Evolutionary conservation across 2,797 vertebrate species (phyloP), one percentile per base, ranked within the genome.

Genomic region (Margarornis squamiger): DNA sequence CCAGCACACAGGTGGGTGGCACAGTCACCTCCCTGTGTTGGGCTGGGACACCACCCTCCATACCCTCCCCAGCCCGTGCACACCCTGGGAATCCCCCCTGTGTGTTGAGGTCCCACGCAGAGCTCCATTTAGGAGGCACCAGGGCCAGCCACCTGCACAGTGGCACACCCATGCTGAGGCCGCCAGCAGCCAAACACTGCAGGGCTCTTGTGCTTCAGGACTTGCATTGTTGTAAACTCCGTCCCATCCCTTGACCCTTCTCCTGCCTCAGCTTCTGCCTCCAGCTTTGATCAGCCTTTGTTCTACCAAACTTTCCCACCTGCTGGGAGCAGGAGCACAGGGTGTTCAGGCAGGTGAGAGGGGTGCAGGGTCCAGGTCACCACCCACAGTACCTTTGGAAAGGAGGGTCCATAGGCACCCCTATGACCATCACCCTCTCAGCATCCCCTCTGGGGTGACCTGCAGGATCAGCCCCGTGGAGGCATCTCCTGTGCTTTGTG

Each of bases 251-350:
- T 29, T n/a, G 6, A 45, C 9, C 10, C 29, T 70, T 2, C 1
- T n/a, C 24, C 63, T 3, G 0, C 5, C 59, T 49, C 62, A 70
- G 58, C 43, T 61, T 81, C 72, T 49, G 46, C 34, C 54, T 41
- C 62, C 6, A 19, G 24, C 13, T 79, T 82, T 68, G 75, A 43
- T n/a, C n/a, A 73, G 18, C 22, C 36, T 63, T 23, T 57, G 32
- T 39, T 78, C 21, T 23, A 27, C 32, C 20, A 11, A 12, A 38
- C 23, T 7, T 49, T 27, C n/a, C 39, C 21, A 32, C 14, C 21
- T 1, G 21, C 34, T 54, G 7, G 38, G 23, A 70, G 8, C 1
- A 0, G 20, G 36, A 77, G 6, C 0, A 0, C 0, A 0, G 27
- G 5, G 3, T 1, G 0, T 54, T 43, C 48, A 23, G 14, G 18